Conservation (phyloP, 2,888 invertebrate genomes). For the Falcaria lacertinaria region DNA sequence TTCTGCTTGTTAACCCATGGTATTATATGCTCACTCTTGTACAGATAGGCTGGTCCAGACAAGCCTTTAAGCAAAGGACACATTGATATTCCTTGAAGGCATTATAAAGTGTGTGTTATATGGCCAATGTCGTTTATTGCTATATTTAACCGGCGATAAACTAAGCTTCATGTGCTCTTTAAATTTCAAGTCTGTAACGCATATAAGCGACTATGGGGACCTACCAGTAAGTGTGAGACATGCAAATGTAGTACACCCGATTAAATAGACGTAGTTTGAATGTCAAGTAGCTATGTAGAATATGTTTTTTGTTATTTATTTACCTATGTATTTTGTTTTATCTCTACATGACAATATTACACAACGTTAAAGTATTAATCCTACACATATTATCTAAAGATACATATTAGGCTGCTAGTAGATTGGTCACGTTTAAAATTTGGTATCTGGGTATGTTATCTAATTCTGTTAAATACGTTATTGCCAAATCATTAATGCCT, state of each 20-base stretch:
- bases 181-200: conserved; percentile 70
- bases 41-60: too few species aligned
- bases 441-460: not conserved
- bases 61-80: too few species aligned
- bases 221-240: conserved; percentile 54
- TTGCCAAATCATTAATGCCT: not conserved
- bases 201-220: conserved; percentile 59
- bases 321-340: not conserved
- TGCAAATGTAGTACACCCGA: conserved; percentile 1
- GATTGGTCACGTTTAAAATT: not conserved
- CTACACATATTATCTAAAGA: not conserved
- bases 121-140: too few species aligned
- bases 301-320: not conserved
- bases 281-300: not conserved
- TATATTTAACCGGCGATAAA: too few species aligned
- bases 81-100: conserved; percentile 3
- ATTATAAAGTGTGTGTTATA: not conserved
- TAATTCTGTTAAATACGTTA: not conserved
- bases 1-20: too few species aligned
- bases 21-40: too few species aligned
- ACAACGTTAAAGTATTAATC: not conserved
- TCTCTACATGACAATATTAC: not conserved
- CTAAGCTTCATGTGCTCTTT: conserved; percentile 14
- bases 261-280: not conserved
- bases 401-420: not conserved